Evolutionary conservation across 2,888 invertebrate genomes (phyloP).

Genomic region (Calliphora vomitoria): DNA sequence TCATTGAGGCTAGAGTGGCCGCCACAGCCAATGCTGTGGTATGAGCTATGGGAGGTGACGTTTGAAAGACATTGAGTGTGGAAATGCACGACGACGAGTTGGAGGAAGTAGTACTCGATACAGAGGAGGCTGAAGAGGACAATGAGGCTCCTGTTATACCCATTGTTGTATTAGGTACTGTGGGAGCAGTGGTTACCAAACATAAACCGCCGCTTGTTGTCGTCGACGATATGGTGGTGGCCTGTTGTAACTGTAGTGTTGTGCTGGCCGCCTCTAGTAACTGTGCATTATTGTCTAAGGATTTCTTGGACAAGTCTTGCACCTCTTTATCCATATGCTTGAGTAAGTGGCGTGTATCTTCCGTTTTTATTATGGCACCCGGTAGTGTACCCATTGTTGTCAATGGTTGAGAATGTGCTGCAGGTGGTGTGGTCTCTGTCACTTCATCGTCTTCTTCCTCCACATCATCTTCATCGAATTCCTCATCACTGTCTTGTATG

Average conservation of each 20-base stretch:
- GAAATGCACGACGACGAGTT: conserved; percentile 59
- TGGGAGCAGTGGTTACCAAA: conserved; percentile 42
- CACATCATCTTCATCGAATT: conserved; percentile 82
- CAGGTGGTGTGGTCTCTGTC: conserved; percentile 77
- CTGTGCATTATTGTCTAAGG: conserved; percentile 70
- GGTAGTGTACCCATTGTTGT: conserved; percentile 65
- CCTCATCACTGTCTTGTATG: conserved; percentile 83
- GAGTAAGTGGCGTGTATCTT: conserved; percentile 76
- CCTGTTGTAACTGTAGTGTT: conserved; percentile 52
- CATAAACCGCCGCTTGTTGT: conserved; percentile 45
- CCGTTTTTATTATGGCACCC: conserved; percentile 75
- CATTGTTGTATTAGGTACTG: conserved; percentile 1
- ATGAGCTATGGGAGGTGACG: conserved; percentile 65
- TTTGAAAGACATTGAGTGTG: conserved; percentile 67
- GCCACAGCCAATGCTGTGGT: conserved; percentile 66
- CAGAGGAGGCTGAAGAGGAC: conserved; percentile 63
- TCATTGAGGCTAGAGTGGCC: conserved; percentile 70
- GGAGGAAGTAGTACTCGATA: conserved; percentile 68
- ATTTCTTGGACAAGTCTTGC: conserved; percentile 81
- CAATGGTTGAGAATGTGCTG: conserved; percentile 75
- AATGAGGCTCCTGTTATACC: conserved; percentile 30
- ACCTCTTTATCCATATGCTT: conserved; percentile 79
- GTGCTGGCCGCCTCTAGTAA: conserved; percentile 5
- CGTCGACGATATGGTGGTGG: conserved; percentile 65
- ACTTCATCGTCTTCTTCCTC: conserved; percentile 79